Base-by-base conservation (phyloP, 2,113 vertebrate genomes). In the Pluvialis apricaria region DNA sequence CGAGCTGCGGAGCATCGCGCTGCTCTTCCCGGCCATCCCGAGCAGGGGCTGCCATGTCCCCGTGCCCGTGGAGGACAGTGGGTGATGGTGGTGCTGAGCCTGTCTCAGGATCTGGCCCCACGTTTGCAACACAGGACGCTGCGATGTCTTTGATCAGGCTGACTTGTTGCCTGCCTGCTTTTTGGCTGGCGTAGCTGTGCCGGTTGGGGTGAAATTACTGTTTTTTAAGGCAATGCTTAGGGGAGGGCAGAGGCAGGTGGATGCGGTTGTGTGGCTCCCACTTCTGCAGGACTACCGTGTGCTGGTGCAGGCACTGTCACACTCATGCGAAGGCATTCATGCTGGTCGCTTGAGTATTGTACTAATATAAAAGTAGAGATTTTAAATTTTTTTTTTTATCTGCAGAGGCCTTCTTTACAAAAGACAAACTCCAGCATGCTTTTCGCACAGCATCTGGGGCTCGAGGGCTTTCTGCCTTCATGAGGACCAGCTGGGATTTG, bases 21-120 rank as follows among this genome's bases (percentile, higher is more conserved):
- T 38, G 58, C 49, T 70, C 47, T 45, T 71, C 40, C 28, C 1
- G 0, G 36, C 78, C 45, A 2, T 11, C 60, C 22, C 1, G 0
- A 13, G 10, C 6, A 9, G 11, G 13, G n/a, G 4, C 34, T 61
- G 11, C 4, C 0, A 0, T 7, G 28, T 49, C 65, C 76, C 42
- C 12, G 62, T 10, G 2, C 22, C 72, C 4, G 0, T 3, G 64
- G 36, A 4, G 21, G 18, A 49, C 8, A 0, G 0, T 6, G 61
- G 32, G 12, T 9, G 42, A 34, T 57, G 38, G 5, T 52, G 60
- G 68, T 55, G 76, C 83, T 51, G 91, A 83, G 83, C 58, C 65
- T 32, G 45, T 36, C 60, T 34, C 40, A 7, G 71, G 58, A 34
- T 65, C 49, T 7, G 3, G 21, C 79, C 34, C 49, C 0, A 0